Evolutionary conservation across 1,140 invertebrate species (phyloP).

Genomic region (Halictus rubicundus): DNA sequence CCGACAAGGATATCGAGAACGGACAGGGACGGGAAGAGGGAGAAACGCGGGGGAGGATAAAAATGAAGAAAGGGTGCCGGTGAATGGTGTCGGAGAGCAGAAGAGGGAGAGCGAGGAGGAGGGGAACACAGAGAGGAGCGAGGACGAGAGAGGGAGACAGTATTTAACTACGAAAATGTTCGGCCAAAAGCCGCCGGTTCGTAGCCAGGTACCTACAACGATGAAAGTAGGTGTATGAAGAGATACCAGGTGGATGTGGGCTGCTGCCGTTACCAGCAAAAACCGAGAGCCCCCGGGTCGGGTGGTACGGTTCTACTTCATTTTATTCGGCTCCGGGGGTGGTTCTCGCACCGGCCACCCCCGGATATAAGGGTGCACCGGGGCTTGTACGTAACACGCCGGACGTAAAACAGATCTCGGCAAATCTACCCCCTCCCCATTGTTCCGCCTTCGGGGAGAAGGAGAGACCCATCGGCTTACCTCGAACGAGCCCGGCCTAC

Average conservation of each 20-base stretch:
- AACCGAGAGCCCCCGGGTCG: constrained; percentile 39
- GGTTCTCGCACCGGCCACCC: too few species aligned
- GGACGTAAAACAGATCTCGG: constrained; percentile 60
- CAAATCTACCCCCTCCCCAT: constrained; percentile 70
- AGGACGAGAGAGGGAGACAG: neutral
- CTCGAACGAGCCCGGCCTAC: constrained; percentile 35
- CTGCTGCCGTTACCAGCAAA: constrained; percentile 47
- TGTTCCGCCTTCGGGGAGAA: constrained; percentile 73
- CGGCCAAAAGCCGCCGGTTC: constrained; percentile 42
- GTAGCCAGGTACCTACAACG: constrained; percentile 34
- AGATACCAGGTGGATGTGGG: constrained; percentile 39
- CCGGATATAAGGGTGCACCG: too few species aligned
- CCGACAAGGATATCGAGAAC: too few species aligned
- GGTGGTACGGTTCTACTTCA: constrained; percentile 72
- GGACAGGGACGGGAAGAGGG: too few species aligned
- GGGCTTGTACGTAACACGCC: neutral
- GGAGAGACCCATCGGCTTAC: constrained; percentile 66
- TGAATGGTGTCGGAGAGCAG: too few species aligned
- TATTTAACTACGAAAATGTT: constrained; percentile 64
- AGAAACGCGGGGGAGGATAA: neutral
- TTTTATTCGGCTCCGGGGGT: constrained; percentile 70
- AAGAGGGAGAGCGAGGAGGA: neutral
- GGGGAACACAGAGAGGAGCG: neutral
- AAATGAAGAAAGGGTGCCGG: neutral
- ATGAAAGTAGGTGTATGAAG: constrained; percentile 29